Evolutionary conservation across 2,888 invertebrate genomes (phyloP), one percentile per base, ranked within the genome.

Genomic region (Rhingia rostrata): DNA sequence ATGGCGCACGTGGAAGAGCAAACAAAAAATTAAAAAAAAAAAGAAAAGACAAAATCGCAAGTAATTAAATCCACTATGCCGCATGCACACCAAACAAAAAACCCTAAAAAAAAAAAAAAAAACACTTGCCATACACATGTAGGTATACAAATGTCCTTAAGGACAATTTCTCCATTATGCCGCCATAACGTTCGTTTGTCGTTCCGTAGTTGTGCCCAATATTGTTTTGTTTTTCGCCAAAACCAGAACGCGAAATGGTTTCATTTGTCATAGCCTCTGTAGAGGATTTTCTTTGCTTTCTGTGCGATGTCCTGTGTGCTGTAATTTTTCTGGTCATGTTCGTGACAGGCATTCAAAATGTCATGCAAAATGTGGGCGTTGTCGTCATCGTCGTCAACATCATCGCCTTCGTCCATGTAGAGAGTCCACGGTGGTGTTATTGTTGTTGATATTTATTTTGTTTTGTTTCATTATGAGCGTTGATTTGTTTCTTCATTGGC

Each of bases 291-390:
- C 51, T 69, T 74, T 69, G 78, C 49, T 70, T 69, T 47, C 35
- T 47, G 54, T 54, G 39, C 41, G 51, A 14, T 47, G 58, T 82
- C 83, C 70, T 66, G 37, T 54, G 79, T 47, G 64, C 41, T 58
- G 41, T 69, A 69, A 70, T 79, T 79, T 79, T 74, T 78, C 58
- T 64, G 79, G 74, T 70, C 74, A 80, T 80, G 80, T 84, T 80
- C 84, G 84, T 84, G 84, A 80, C 84, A 84, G 74, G 80, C 84
- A 84, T 84, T 80, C 69, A 75, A 84, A 84, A 75, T 84, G 74
- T 75, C 70, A 80, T 84, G 84, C 84, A 80, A 84, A 84, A 75
- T 70, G 74, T 80, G 56, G 80, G 84, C 74, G 80, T 69, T 49
- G 78, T 56, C 63, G 12, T 53, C 41, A 22, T 6, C 73, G 14